Evolutionary conservation across 2,888 invertebrate species (phyloP).

Genomic region (Falcaria lacertinaria): DNA sequence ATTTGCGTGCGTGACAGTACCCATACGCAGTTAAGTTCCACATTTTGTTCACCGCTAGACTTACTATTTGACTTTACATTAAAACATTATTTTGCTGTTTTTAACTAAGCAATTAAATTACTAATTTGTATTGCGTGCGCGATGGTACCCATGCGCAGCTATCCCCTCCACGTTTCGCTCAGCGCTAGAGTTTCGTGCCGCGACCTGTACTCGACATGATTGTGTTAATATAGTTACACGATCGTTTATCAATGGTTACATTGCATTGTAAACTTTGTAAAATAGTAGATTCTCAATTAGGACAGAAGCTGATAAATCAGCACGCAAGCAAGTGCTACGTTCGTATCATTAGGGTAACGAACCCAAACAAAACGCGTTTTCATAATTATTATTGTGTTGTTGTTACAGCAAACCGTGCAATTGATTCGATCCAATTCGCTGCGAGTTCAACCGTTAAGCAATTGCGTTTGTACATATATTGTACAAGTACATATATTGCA

Average conservation of each 20-base stretch:
- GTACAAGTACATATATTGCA: neutral
- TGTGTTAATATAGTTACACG: neutral
- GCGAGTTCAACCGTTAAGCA: slow-evolving; percentile 23
- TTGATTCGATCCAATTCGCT: slow-evolving; percentile 47
- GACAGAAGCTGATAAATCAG: slow-evolving; percentile 9
- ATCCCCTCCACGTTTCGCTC: too few species aligned
- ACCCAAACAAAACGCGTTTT: slow-evolving; percentile 24
- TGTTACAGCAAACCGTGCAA: slow-evolving; percentile 33
- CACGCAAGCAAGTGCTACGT: slow-evolving; percentile 27
- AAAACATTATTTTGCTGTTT: too few species aligned
- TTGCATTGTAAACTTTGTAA: too few species aligned
- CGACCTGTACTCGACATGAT: neutral
- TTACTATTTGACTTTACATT: too few species aligned
- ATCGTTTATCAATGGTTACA: neutral
- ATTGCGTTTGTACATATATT: slow-evolving; percentile 21
- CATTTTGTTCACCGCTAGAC: too few species aligned
- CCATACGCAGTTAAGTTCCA: too few species aligned
- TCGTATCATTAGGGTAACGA: slow-evolving; percentile 25
- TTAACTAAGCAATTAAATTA: too few species aligned
- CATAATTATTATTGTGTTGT: slow-evolving; percentile 23
- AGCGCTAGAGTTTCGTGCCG: too few species aligned
- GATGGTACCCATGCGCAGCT: too few species aligned
- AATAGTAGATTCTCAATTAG: neutral
- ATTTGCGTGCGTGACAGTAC: too few species aligned
- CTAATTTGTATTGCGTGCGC: too few species aligned